Conservation (phyloP, 2,797 vertebrate species). For the Florisuga fusca region DNA sequence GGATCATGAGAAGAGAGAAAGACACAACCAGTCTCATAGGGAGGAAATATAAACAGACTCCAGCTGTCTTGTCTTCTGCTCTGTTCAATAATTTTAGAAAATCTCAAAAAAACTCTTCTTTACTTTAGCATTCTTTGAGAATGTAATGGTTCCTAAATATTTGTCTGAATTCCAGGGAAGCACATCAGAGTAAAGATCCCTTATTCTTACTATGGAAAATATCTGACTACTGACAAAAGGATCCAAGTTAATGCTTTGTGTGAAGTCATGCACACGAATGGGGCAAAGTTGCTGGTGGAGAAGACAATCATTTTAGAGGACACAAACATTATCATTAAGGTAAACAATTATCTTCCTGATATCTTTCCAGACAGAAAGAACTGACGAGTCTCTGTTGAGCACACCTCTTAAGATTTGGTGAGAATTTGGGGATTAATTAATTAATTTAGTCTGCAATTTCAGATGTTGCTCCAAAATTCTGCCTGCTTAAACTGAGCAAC, state of each 20-base stretch:
- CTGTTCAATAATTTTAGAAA: not conserved
- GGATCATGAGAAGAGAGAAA: not conserved
- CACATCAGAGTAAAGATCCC: slow-evolving; percentile 70
- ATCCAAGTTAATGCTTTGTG: slow-evolving; percentile 78
- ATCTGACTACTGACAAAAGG: slow-evolving; percentile 79
- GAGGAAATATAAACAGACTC: not conserved
- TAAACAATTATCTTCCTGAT: slow-evolving; percentile 14
- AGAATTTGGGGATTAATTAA: not conserved
- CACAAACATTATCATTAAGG: slow-evolving; percentile 76
- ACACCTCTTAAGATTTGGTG: not conserved
- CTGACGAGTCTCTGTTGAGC: not conserved
- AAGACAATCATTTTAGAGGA: slow-evolving; percentile 79
- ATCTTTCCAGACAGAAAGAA: not conserved
- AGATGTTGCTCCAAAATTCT: not conserved
- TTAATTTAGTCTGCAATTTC: not conserved
- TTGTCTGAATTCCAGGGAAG: slow-evolving; percentile 67
- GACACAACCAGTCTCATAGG: not conserved
- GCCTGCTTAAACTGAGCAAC: not conserved
- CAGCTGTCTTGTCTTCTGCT: not conserved
- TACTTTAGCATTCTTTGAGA: not conserved
- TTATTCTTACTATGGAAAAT: slow-evolving; percentile 71
- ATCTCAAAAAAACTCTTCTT: not conserved
- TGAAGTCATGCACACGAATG: slow-evolving; percentile 30
- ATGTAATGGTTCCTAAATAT: not conserved
- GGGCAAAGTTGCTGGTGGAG: slow-evolving; percentile 76